Evolutionary conservation across 2,113 vertebrate genomes (phyloP), one percentile per base, ranked within the genome.

Genomic region (Piaya cayana): DNA sequence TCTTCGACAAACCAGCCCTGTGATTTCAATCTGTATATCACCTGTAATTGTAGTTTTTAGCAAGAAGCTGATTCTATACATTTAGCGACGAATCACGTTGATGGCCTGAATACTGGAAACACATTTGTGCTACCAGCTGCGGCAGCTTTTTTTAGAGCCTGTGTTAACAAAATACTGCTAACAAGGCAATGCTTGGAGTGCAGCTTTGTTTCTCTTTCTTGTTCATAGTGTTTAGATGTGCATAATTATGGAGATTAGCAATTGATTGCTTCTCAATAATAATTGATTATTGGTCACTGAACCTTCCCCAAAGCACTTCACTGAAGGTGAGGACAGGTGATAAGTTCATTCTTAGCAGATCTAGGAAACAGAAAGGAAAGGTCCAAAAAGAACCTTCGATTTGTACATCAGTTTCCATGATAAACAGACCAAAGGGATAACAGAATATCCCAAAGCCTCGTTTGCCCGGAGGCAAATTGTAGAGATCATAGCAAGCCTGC

Each of bases 31-130:
- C 99, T 99, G 99, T 99, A 99, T 99, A 99, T 99, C 99, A 99
- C 99, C 99, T 99, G 99, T 99, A 99, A 99, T 99, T 99, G 99
- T 99, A 99, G 99, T 99, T 99, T 99, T 99, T 99, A 99, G 98
- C 97, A 96, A 98, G 98, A 98, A 98, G 98, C 98, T 99, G 99
- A 99, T 99, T 99, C 99, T 99, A 99, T 99, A 99, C 99, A 99
- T 99, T 99, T 99, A 99, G 98, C 98, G 97, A 98, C 98, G 98
- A 98, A 98, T 98, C 98, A 98, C 97, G 97, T 98, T 98, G 98
- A 98, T 98, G 98, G 98, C 97, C 98, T 98, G 98, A 98, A 98
- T 98, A 97, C 98, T 98, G 98, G 98, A 98, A 98, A 98, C 98
- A 98, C 98, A 98, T 99, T 98, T 98, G 98, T 98, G 98, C 97